A percentile compares a stretch with the other conserved stretches of the same genome.
Evolutionary conservation across 2,797 vertebrate genomes (phyloP).

Genomic region (Triplophysa yarkandensis): DNA sequence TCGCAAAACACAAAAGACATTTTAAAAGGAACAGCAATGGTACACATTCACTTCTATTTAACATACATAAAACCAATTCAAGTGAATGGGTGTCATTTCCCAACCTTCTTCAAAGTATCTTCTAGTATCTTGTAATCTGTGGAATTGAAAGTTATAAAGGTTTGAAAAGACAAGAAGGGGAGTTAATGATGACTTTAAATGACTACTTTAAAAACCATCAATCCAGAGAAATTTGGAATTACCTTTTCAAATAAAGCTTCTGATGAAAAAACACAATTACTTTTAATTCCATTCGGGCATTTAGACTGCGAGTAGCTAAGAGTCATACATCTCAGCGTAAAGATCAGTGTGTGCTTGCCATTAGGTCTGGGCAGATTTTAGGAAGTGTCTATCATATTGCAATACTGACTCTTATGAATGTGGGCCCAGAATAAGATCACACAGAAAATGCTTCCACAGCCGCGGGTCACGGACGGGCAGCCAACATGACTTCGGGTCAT

Average conservation of each 20-base stretch:
- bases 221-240: not conserved
- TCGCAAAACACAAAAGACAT: too few species aligned
- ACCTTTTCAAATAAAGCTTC: conserved; percentile 7
- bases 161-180: too few species aligned
- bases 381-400: conserved; percentile 37
- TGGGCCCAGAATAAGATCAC: conserved; percentile 48
- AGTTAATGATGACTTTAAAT: too few species aligned
- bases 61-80: too few species aligned
- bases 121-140: too few species aligned
- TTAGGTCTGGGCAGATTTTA: conserved; percentile 35
- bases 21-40: too few species aligned
- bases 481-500: conserved; percentile 8
- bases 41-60: too few species aligned
- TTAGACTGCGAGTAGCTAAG: not conserved
- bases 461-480: not conserved
- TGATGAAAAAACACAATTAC: not conserved
- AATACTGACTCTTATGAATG: conserved; percentile 41
- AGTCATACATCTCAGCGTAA: not conserved
- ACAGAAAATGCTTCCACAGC: conserved; percentile 37
- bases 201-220: not conserved
- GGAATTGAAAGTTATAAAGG: too few species aligned
- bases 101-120: too few species aligned
- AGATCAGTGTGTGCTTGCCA: not conserved
- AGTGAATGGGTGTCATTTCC: too few species aligned
- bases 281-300: not conserved